Evolutionary conservation across 2,888 invertebrate species (phyloP).

Genomic region (Mesorhabditis spiculigera): DNA sequence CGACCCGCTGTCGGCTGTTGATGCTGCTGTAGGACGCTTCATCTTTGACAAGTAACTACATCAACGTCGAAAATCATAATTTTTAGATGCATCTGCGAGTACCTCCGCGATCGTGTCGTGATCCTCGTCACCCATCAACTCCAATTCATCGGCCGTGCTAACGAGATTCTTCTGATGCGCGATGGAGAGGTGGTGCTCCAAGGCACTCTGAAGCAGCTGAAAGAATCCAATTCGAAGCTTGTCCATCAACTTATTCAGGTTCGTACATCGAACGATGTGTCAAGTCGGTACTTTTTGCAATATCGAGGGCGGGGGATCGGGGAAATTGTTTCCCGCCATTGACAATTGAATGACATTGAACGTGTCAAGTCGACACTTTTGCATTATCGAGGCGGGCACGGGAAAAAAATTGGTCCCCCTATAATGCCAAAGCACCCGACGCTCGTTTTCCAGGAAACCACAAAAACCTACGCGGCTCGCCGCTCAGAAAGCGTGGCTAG

Average conservation of each 20-base stretch:
- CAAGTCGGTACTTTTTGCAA: background rate
- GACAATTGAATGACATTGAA: too few relatives aligned
- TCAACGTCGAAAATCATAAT: slow-evolving; percentile 10
- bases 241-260: background rate
- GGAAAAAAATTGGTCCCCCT: too few relatives aligned
- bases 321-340: too few relatives aligned
- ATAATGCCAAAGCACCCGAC: too few relatives aligned
- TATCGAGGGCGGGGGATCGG: background rate
- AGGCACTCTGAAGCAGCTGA: background rate
- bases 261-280: background rate
- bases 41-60: slow-evolving; percentile 73
- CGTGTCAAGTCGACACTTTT: background rate
- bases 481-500: background rate
- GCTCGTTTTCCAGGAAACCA: background rate
- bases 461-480: background rate
- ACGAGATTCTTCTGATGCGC: slow-evolving; percentile 61
- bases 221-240: background rate
- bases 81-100: slow-evolving; percentile 67
- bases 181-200: slow-evolving; percentile 51
- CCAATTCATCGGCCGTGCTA: slow-evolving; percentile 68
- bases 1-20: slow-evolving; percentile 89
- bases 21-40: slow-evolving; percentile 82
- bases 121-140: slow-evolving; percentile 78
- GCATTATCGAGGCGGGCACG: too few relatives aligned
- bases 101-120: slow-evolving; percentile 65